A percentile compares a stretch with the other conserved stretches of the same genome.
Evolutionary conservation across 2,113 vertebrate genomes (phyloP).

Genomic region (Ageneiosus marmoratus): DNA sequence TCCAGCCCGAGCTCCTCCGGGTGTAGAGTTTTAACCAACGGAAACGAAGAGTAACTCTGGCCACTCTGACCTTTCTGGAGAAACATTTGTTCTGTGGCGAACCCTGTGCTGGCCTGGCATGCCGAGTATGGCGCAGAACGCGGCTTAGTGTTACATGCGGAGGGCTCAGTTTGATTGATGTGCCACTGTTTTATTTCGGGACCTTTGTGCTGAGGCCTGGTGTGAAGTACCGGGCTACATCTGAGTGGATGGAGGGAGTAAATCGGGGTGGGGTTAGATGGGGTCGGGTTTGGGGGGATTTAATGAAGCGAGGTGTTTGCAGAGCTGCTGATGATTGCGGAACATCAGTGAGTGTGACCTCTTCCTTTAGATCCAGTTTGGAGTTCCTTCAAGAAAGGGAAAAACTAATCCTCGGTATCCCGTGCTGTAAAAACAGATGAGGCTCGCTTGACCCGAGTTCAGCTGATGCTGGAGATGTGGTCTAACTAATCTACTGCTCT

Average conservation of each 20-base stretch:
- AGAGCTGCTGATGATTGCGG: constrained; percentile 71
- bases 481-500: constrained; percentile 74
- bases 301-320: constrained; percentile 68
- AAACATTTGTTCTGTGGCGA: constrained; percentile 75
- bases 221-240: constrained; percentile 57
- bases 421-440: constrained; percentile 51
- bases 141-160: constrained; percentile 74
- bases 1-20: constrained; percentile 18
- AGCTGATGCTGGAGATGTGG: constrained; percentile 63
- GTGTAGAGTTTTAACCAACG: constrained; percentile 28
- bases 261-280: background rate
- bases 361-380: constrained; percentile 34
- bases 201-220: constrained; percentile 73
- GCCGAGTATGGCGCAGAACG: constrained; percentile 68
- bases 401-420: constrained; percentile 66
- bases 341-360: constrained; percentile 73
- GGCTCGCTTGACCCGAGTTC: background rate
- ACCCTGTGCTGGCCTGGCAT: constrained; percentile 70
- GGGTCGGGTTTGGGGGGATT: background rate
- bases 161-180: constrained; percentile 73
- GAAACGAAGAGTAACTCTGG: constrained; percentile 19
- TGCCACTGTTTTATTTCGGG: constrained; percentile 73
- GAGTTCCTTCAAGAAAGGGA: constrained; percentile 42
- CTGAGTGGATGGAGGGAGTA: constrained; percentile 17
- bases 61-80: constrained; percentile 72